Percentiles rank a stretch among this genome's conserved stretches.
Evolutionary conservation across 2,797 vertebrate genomes (phyloP).

Genomic region (Heteromormyrus szaboi): DNA sequence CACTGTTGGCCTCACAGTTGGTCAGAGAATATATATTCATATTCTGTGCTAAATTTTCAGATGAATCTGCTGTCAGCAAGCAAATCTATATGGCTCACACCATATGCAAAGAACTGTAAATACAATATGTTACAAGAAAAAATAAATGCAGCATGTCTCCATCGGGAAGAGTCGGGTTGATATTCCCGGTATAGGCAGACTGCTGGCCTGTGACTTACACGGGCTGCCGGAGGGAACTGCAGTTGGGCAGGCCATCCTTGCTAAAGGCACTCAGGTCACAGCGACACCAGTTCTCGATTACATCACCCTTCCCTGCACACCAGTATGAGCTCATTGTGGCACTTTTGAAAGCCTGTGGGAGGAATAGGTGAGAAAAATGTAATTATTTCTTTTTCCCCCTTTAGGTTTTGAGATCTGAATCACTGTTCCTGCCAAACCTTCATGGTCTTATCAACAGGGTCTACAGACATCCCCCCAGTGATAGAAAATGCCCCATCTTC

Average conservation of each 20-base stretch:
- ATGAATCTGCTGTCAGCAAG: background rate
- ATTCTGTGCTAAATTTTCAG: background rate
- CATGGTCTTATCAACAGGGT: slow-evolving; percentile 14
- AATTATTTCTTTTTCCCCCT: slow-evolving; percentile 48
- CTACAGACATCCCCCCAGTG: background rate
- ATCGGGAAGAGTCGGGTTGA: background rate
- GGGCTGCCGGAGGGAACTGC: slow-evolving; percentile 86
- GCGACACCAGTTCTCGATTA: slow-evolving; percentile 98
- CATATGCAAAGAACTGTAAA: background rate
- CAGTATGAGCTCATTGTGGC: slow-evolving; percentile 98
- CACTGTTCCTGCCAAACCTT: slow-evolving; percentile 1
- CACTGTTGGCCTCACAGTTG: background rate
- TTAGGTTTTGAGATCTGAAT: background rate
- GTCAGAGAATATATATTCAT: background rate
- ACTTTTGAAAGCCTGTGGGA: slow-evolving; percentile 80
- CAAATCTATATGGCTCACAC: background rate
- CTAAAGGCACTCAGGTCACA: slow-evolving; percentile 94
- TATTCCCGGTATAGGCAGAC: background rate
- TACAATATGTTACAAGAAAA: background rate
- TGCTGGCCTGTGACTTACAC: slow-evolving; percentile 69
- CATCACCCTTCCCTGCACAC: slow-evolving; percentile 96
- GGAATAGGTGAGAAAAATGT: slow-evolving; percentile 62
- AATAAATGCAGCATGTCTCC: background rate
- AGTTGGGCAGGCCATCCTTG: slow-evolving; percentile 89
- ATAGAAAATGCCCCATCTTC: background rate